phyloP scores from a whole-genome alignment of 2,888 invertebrate genomes.

The Eutolmus rufibarbis region DNA sequence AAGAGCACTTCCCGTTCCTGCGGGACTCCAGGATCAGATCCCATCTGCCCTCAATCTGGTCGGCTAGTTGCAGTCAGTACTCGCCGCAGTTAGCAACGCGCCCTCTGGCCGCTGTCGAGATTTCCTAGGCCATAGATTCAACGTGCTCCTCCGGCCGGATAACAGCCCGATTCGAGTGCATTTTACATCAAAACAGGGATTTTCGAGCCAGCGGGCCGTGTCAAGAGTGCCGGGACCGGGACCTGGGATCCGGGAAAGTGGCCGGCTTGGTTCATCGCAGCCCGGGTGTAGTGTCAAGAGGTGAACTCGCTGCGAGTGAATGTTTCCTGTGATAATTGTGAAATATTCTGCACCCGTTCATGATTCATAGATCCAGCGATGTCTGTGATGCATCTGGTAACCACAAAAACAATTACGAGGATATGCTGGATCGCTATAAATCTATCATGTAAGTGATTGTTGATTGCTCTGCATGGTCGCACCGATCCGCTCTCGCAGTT shows the following conservation, averaged over 20 bases:
- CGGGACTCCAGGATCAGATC: slow-evolving; percentile 5
- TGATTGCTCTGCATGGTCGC: slow-evolving; percentile 33
- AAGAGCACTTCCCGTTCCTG: slow-evolving; percentile 11
- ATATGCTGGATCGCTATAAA: slow-evolving; percentile 47
- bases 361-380: slow-evolving; percentile 42
- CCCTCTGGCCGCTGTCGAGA: neutral
- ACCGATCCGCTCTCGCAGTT: neutral
- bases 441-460: slow-evolving; percentile 47
- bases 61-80: slow-evolving; percentile 15
- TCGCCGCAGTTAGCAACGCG: neutral
- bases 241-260: neutral
- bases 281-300: neutral
- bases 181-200: neutral
- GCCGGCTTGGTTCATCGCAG: neutral
- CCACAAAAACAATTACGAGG: slow-evolving; percentile 47
- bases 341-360: slow-evolving; percentile 38
- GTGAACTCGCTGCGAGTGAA: slow-evolving; percentile 10
- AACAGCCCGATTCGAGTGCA: neutral
- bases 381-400: slow-evolving; percentile 45
- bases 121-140: neutral
- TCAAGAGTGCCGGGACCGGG: neutral
- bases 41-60: neutral
- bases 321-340: slow-evolving; percentile 34
- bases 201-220: neutral
- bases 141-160: neutral